Evolutionary conservation across 2,113 vertebrate species (phyloP).

Genomic region (Sphaerodactylus townsendi): DNA sequence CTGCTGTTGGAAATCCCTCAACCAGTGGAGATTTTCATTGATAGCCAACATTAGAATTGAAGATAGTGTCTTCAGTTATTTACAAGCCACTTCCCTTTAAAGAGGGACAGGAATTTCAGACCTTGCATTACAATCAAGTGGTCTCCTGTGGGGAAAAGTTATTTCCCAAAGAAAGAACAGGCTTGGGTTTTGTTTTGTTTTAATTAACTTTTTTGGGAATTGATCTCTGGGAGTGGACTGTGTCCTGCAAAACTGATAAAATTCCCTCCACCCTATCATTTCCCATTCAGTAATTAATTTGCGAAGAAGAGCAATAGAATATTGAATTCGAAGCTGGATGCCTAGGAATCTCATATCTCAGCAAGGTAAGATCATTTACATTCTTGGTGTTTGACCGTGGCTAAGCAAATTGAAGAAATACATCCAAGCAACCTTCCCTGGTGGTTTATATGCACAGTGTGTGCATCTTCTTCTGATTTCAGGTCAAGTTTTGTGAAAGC

Average conservation of each 20-base stretch:
- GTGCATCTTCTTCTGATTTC: not conserved
- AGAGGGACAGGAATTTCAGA: not conserved
- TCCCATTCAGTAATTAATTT: not conserved
- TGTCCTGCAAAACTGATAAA: not conserved
- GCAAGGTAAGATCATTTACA: not conserved
- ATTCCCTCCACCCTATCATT: too few relatives aligned
- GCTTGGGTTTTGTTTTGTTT: not conserved
- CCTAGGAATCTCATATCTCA: not conserved
- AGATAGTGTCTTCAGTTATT: not conserved
- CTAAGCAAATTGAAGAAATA: not conserved
- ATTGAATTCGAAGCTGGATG: not conserved
- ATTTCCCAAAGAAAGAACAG: not conserved
- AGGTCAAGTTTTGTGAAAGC: not conserved
- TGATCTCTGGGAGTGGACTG: not conserved
- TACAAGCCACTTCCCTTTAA: not conserved
- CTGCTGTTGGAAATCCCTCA: too few relatives aligned
- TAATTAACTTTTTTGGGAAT: not conserved
- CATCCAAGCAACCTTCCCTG: not conserved
- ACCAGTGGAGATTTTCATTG: too few relatives aligned
- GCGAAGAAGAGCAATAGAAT: not conserved
- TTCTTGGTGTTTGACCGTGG: not conserved
- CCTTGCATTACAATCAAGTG: not conserved
- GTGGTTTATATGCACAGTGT: too few relatives aligned
- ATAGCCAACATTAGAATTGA: too few relatives aligned
- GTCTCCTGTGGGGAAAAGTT: not conserved